Evolutionary conservation across 2,888 invertebrate species (phyloP), one percentile per base, ranked within the genome.

Genomic region (Tiliacea aurago): DNA sequence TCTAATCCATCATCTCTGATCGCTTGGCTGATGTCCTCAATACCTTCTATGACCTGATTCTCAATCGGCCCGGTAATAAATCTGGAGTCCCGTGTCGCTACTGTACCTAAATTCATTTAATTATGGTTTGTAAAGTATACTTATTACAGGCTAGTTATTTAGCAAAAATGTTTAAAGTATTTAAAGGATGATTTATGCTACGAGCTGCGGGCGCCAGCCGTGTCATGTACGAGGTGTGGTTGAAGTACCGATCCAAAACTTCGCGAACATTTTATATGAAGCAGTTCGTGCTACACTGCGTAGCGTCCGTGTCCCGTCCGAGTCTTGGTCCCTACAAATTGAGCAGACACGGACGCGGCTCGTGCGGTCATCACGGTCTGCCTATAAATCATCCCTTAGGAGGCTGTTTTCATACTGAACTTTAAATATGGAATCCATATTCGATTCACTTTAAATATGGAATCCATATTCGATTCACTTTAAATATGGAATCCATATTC

Each of bases 1-100:
- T 95, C 95, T 0, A 92, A 64, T 1, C 93, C 94, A 1, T 72
- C 82, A 1, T 93, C 91, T 4, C 53, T 79, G 51, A 95, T 91
- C 0, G 15, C 0, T n/a, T 89, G 73, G 33, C 86, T 81, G 0
- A 91, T 0, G 0, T 88, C 86, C 10, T 93, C 88, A 51, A 95
- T 89, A 4, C 68, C 84, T 2, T 75, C 71, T 0, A 86, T 74
- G 5, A 95, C 83, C 1, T 74, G 20, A 37, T 28, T 23, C 41
- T 76, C 75, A 5, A 76, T 55, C 13, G 59, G 10, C 10, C 87
- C 89, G 5, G 84, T 84, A 2, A 92, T 62, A 0, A 91, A 66
- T 5, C 89, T 86, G 20, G 86, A 78, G 7, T 88, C 72, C n/a
- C 47, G 37, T 4, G 76, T 23, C 11, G 49, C 55, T 0, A 58